Conservation (phyloP, 2,888 invertebrate genomes). For the Heliconius sara region DNA sequence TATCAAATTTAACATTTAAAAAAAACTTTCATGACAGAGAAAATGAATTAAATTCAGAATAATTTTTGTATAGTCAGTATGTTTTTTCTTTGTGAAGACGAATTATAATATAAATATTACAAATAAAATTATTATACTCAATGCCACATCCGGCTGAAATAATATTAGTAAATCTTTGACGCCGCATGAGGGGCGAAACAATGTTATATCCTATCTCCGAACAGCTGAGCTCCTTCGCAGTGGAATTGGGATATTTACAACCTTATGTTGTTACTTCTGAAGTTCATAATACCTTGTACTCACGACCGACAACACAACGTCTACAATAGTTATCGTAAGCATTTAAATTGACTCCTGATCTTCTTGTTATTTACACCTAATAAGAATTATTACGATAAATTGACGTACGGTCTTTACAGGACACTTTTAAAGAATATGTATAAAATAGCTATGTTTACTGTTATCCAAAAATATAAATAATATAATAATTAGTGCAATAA, state of each 20-base stretch:
- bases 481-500: background rate
- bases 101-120: background rate
- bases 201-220: slow-evolving; percentile 48
- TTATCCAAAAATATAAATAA: background rate
- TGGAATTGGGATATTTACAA: slow-evolving; percentile 22
- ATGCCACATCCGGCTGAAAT: slow-evolving; percentile 22
- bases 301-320: slow-evolving; percentile 31
- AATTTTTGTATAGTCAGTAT: background rate
- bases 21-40: background rate
- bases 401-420: no score
- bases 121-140: background rate
- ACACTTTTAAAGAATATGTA: background rate
- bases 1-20: background rate
- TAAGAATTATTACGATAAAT: background rate
- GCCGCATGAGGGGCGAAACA: slow-evolving; percentile 45
- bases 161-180: slow-evolving; percentile 35
- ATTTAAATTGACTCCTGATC: slow-evolving; percentile 36
- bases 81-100: background rate
- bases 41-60: background rate
- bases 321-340: slow-evolving; percentile 35
- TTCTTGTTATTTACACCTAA: slow-evolving; percentile 29
- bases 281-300: slow-evolving; percentile 25
- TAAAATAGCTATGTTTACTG: background rate
- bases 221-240: slow-evolving; percentile 48
- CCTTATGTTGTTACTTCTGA: slow-evolving; percentile 16